Evolutionary conservation across 1,140 invertebrate genomes (phyloP), one percentile per base, ranked within the genome.

Genomic region (Eumaeus atala): DNA sequence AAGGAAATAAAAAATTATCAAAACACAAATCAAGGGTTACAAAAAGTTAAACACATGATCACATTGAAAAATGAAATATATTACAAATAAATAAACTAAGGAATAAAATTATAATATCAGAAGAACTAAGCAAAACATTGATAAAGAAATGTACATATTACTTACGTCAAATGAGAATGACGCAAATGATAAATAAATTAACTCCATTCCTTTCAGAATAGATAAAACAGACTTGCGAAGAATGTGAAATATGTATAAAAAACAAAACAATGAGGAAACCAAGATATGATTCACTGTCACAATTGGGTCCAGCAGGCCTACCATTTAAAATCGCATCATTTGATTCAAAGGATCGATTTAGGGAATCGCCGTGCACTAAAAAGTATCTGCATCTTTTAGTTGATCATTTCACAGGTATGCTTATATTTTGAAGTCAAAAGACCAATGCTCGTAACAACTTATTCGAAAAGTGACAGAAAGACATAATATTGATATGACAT

Each of bases 131-230:
- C 5, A 28, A 28, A 6, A 28, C 21, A 28, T 28, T 28, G 21
- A 28, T 28, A 28, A 28, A 28, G n/a, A n/a, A 28, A 28, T 28
- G 21, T 28, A 28, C 21, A 28, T 6, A 28, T 28, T 6, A 28
- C 21, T 28, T 28, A 28, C 21, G 6, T 6, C 21, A 28, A 3
- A 2, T 28, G 2, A 6, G 21, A 28, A 28, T 6, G 21, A 35
- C 48, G 14, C 28, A 50, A 50, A 48, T 48, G 44, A 48, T 48
- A 48, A 48, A 48, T 48, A 48, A 48, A 48, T 21, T 18, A 48
- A 48, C 17, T 18, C 44, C 44, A 21, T 21, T 21, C 44, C 21
- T 11, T 21, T 48, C 17, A 21, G 11, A 16, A 48, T 21, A 48
- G 3, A 48, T 48, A 21, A 35, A 50, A 35, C 28, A 50, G 36